Base-by-base conservation (phyloP, 2,888 invertebrate species). In the Zygogramma bicolorata region DNA sequence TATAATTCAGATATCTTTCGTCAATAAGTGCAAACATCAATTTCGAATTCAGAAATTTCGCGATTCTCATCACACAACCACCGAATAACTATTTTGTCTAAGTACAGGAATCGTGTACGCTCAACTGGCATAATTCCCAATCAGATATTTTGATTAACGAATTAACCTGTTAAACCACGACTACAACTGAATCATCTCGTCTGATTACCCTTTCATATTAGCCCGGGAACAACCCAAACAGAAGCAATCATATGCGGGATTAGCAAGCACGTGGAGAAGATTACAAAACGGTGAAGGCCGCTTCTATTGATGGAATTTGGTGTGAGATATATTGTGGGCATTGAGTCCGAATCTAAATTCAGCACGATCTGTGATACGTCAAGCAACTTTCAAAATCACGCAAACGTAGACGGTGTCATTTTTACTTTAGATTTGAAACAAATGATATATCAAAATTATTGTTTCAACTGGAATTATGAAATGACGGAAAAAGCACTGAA, bases 151-250 rank as follows among this genome's bases (percentile, higher is more conserved):
- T 71, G 77, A 78, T 77, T 79, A 78, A 71, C 71, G 71, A 62
- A 72, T 77, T 72, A 78, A 71, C 62, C 71, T 70, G 72, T 74
- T 75, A 77, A 77, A 77, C 75, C 75, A 71, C 63, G 68, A 69
- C 61, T 65, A 68, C 72, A 70, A 60, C 73, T 71, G 78, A 74
- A 72, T 80, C 77, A 78, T 68, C 71, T 71, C 69, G 68, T 69
- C 76, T 77, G 79, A 80, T 80, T 80, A 77, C 78, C 73, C 76
- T 70, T 73, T 61, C 72, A 71, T 65, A 72, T 75, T 63, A 66
- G 53, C 49, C 73, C 40, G 61, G 61, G 63, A 61, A 68, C 67
- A 58, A 61, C 73, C 76, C 69, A 73, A 77, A 78, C 74, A 77
- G 77, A 77, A 78, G 77, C 80, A 80, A 76, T 78, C 75, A 73